phyloP scores from a whole-genome alignment of 2,888 invertebrate genomes.

The Megamerina dolium region DNA sequence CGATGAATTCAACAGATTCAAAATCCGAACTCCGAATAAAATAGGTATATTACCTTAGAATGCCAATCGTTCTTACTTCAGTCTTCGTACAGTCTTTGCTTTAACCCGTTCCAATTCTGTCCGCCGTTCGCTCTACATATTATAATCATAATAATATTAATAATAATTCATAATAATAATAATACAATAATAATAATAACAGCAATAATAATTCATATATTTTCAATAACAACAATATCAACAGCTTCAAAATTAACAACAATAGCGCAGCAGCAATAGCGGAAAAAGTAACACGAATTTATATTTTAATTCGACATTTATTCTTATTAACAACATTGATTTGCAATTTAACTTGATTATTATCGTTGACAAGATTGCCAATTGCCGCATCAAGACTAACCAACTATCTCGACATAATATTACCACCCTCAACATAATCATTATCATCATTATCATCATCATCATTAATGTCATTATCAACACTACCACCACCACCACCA shows the following conservation, averaged over 20 bases:
- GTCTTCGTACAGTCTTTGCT: constrained; percentile 53
- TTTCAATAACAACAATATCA: constrained; percentile 17
- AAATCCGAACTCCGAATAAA: constrained; percentile 42
- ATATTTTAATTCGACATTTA: no score
- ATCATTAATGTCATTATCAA: no score
- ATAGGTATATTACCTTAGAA: constrained; percentile 51
- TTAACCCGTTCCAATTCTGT: constrained; percentile 53
- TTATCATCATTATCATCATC: background rate
- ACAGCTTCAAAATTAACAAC: constrained; percentile 17
- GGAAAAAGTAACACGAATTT: constrained; percentile 2
- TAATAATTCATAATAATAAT: constrained; percentile 17
- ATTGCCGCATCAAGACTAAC: no score
- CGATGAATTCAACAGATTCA: constrained; percentile 23
- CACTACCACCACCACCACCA: no score
- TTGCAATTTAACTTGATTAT: no score
- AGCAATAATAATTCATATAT: no score
- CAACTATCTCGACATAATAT: no score
- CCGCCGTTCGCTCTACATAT: constrained; percentile 47
- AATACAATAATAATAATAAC: constrained; percentile 7
- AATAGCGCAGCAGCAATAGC: constrained; percentile 14
- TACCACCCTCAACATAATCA: no score
- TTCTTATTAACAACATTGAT: no score
- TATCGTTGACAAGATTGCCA: no score
- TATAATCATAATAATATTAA: constrained; percentile 18
- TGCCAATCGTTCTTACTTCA: constrained; percentile 51